Evolutionary conservation across 2,888 invertebrate genomes (phyloP).

Genomic region (Eilema sororculum): DNA sequence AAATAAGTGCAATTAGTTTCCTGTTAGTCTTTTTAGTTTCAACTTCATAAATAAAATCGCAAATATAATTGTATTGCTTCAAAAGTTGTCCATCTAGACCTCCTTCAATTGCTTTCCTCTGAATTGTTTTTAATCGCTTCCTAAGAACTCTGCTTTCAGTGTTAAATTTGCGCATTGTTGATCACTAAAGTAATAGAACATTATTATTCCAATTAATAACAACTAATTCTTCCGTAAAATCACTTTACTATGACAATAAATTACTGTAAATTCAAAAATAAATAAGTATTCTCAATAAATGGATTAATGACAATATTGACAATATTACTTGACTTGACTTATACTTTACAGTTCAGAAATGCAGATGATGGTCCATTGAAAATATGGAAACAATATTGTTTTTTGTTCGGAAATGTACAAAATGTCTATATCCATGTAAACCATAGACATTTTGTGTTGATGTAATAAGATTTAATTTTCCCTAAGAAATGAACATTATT

Average conservation of each 20-base stretch:
- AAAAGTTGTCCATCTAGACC: slow-evolving; percentile 63
- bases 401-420: too few species aligned
- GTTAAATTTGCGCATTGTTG: slow-evolving; percentile 44
- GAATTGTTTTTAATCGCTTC: slow-evolving; percentile 58
- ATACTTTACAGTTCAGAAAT: slow-evolving; percentile 17
- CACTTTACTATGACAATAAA: not conserved
- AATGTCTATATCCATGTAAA: slow-evolving; percentile 34
- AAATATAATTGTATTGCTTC: slow-evolving; percentile 66
- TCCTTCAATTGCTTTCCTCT: slow-evolving; percentile 65
- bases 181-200: slow-evolving; percentile 27
- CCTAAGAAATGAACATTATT: slow-evolving; percentile 4
- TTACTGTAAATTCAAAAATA: slow-evolving; percentile 21
- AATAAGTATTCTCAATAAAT: not conserved
- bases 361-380: not conserved
- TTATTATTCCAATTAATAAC: slow-evolving; percentile 23
- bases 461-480: slow-evolving; percentile 5
- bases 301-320: not conserved
- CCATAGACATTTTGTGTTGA: slow-evolving; percentile 28
- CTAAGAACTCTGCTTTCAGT: slow-evolving; percentile 32
- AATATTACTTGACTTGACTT: slow-evolving; percentile 5
- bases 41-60: slow-evolving; percentile 56
- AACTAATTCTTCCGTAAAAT: not conserved
- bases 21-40: slow-evolving; percentile 56
- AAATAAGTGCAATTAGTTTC: slow-evolving; percentile 57
- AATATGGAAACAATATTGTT: too few species aligned